phyloP scores from a whole-genome alignment of 1,140 invertebrate species.

The Artemia franciscana region DNA sequence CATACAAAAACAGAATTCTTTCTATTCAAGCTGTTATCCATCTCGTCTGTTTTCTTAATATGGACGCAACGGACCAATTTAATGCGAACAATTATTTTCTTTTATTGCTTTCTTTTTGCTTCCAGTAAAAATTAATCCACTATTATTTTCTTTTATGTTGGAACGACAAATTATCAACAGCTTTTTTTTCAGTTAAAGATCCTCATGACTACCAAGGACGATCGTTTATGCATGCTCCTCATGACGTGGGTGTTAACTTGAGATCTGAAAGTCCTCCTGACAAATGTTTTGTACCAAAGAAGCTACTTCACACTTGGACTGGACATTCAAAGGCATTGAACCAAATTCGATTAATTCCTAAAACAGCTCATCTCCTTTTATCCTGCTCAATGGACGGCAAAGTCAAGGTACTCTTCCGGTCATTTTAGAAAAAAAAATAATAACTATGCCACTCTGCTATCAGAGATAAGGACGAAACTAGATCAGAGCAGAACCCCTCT shows the following conservation, averaged over 20 bases:
- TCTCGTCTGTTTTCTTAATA: too few species aligned
- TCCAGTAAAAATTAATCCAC: background rate
- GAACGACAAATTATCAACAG: conserved; percentile 8
- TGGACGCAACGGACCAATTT: too few species aligned
- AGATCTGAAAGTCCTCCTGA: conserved; percentile 73
- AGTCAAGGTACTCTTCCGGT: too few species aligned
- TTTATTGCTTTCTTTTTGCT: background rate
- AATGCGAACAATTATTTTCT: background rate
- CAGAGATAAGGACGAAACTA: too few species aligned
- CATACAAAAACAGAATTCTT: too few species aligned
- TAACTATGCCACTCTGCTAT: too few species aligned
- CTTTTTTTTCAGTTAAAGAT: conserved; percentile 55
- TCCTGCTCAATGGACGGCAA: conserved; percentile 91
- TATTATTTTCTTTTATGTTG: conserved; percentile 10
- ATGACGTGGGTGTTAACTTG: conserved; percentile 86
- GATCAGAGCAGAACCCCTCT: too few species aligned
- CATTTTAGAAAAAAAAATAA: too few species aligned
- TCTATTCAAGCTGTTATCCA: conserved; percentile 4
- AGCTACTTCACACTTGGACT: conserved; percentile 84
- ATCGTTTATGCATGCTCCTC: conserved; percentile 77
- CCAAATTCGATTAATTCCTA: conserved; percentile 83
- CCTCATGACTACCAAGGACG: conserved; percentile 85
- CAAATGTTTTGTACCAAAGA: conserved; percentile 91
- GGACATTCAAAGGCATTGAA: conserved; percentile 95
- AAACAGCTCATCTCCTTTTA: conserved; percentile 76